These are phyloP conservation scores for Sebastes cheni DNA, from an alignment of 2,797 vertebrate species.

Conservation along the genomic window DNA sequence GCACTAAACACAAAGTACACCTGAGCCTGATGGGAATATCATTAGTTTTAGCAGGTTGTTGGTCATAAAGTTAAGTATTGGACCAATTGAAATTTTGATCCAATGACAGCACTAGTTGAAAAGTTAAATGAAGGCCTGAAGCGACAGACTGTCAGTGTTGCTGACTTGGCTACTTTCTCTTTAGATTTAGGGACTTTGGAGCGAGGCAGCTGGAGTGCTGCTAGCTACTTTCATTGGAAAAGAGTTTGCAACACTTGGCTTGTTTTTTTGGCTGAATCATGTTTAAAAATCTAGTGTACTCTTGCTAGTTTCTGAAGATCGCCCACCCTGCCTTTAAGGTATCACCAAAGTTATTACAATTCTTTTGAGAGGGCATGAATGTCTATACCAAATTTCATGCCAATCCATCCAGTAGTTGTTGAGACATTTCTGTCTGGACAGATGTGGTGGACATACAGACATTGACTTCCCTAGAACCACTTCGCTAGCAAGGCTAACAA, in stretches of 20 bases:
- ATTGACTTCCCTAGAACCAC: not conserved
- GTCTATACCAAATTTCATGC: not conserved
- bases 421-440: not conserved
- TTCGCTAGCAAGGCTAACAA: not conserved
- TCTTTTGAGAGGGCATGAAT: not conserved
- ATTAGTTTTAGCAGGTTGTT: not conserved
- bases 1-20: not conserved
- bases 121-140: too few relatives aligned
- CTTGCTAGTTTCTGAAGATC: too few relatives aligned
- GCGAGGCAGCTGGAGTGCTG: too few relatives aligned
- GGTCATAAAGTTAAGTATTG: not conserved
- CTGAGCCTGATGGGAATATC: not conserved
- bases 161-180: too few relatives aligned
- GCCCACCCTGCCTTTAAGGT: not conserved
- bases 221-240: too few relatives aligned
- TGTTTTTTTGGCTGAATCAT: too few relatives aligned
- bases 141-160: too few relatives aligned
- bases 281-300: too few relatives aligned
- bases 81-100: not conserved
- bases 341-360: too few relatives aligned
- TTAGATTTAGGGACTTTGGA: too few relatives aligned
- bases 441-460: not conserved
- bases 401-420: not conserved
- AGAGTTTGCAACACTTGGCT: too few relatives aligned
- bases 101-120: not conserved